Base-by-base conservation (phyloP, 2,797 vertebrate genomes). In the Rachycentron canadum region DNA sequence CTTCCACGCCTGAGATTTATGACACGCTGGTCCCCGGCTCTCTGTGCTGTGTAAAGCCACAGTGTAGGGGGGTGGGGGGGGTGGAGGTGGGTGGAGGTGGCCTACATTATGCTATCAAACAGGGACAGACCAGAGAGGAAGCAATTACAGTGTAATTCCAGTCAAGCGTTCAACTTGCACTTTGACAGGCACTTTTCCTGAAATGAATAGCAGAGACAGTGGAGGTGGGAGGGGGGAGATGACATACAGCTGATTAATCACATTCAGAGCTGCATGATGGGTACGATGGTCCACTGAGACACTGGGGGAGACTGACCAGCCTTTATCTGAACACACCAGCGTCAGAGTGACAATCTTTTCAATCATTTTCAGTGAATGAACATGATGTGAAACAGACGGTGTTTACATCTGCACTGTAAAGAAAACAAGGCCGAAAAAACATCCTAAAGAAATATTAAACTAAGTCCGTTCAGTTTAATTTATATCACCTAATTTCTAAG, bases 1-100 rank as follows among this genome's bases (percentile, higher is more conserved):
- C 76, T 91, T 92, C 69, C 89, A 85, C 83, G 75, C 82, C 84
- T 79, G 85, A 92, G 88, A 91, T 93, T 91, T 92, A 72, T 65
- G 66, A 58, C 77, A 75, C 78, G 55, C 69, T 28, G 43, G 36
- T 34, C 60, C 40, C 38, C 25, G 71, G 73, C 34, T 34, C 49
- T 58, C 47, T 58, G 80, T 73, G 11, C 30, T 83, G 80, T 52
- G 66, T 69, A 60, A 77, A 63, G 68, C 47, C 23, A 7, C 2
- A 0, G 11, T n/a, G 4, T 16, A 19, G 32, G 3, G 7, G 36
- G 2, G 5, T n/a, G 1, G 72, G 7, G 14, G 8, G 55, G 4
- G n/a, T 4, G 5, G 32, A 47, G 63, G 16, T 3, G 53, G 0
- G 1, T 1, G 7, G 60, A 41, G 36, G 69, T 13, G 75, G 40